These are phyloP conservation scores for Thinocorus orbignyianus DNA, from an alignment of 2,113 vertebrate genomes.

Conservation along the genomic window DNA sequence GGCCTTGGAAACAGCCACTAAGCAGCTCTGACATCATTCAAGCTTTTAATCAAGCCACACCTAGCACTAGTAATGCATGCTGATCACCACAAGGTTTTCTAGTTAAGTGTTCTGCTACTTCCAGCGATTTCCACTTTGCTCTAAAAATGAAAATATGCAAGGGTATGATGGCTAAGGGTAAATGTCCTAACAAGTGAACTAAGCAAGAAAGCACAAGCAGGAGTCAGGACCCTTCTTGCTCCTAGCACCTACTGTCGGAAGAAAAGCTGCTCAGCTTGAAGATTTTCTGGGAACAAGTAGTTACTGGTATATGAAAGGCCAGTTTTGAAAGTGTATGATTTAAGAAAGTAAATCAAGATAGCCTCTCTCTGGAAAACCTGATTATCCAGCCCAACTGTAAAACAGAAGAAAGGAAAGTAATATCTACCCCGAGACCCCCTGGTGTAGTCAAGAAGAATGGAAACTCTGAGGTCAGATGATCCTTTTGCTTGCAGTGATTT, in stretches of 20 bases:
- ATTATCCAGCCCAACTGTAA: background rate
- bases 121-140: background rate
- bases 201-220: background rate
- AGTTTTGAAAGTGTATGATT: background rate
- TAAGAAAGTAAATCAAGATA: background rate
- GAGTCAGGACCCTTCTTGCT: background rate
- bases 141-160: background rate
- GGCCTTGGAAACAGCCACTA: background rate
- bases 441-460: conserved; percentile 90
- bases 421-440: conserved; percentile 90
- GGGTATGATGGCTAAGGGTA: background rate
- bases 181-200: background rate
- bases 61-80: background rate
- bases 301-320: background rate
- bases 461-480: conserved; percentile 81
- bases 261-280: background rate
- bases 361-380: background rate
- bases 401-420: background rate
- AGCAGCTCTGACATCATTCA: background rate
- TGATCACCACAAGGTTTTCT: background rate
- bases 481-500: conserved; percentile 72
- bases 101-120: background rate
- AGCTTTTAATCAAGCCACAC: background rate
- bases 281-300: background rate
- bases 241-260: background rate